Conservation (phyloP, 2,888 invertebrate species). For the Lasioglossum lativentre region DNA sequence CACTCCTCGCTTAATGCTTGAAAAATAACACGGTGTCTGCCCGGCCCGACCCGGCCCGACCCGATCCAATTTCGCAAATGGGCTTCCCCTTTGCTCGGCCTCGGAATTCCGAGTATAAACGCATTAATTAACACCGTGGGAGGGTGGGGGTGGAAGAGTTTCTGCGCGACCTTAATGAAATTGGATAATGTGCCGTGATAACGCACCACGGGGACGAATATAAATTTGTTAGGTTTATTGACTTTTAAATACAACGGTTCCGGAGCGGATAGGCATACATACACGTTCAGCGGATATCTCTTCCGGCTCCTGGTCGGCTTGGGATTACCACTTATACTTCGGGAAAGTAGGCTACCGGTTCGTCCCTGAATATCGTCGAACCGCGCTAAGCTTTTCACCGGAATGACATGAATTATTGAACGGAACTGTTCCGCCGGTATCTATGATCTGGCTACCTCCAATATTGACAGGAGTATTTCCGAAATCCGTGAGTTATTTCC, state of each 20-base stretch:
- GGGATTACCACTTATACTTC: slow-evolving; percentile 40
- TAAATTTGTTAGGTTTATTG: slow-evolving; percentile 34
- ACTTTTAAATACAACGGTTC: slow-evolving; percentile 26
- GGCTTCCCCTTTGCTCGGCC: background rate
- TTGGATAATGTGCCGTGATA: slow-evolving; percentile 7
- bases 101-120: background rate
- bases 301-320: slow-evolving; percentile 7
- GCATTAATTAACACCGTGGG: background rate
- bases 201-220: slow-evolving; percentile 9
- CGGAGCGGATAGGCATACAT: background rate
- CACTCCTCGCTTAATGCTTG: slow-evolving; percentile 24
- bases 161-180: slow-evolving; percentile 35
- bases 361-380: slow-evolving; percentile 49
- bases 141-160: background rate
- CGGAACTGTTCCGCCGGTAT: slow-evolving; percentile 41
- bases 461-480: slow-evolving; percentile 68
- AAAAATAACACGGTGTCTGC: slow-evolving; percentile 10
- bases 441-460: slow-evolving; percentile 58
- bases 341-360: slow-evolving; percentile 28
- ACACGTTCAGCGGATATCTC: slow-evolving; percentile 23
- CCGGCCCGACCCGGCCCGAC: too few species aligned
- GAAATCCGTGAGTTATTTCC: slow-evolving; percentile 52
- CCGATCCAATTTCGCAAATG: slow-evolving; percentile 12
- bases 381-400: slow-evolving; percentile 63
- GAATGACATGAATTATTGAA: slow-evolving; percentile 73